Evolutionary conservation across 2,113 vertebrate genomes (phyloP), one percentile per base, ranked within the genome.

Genomic region (Gnathonemus longibarbis): DNA sequence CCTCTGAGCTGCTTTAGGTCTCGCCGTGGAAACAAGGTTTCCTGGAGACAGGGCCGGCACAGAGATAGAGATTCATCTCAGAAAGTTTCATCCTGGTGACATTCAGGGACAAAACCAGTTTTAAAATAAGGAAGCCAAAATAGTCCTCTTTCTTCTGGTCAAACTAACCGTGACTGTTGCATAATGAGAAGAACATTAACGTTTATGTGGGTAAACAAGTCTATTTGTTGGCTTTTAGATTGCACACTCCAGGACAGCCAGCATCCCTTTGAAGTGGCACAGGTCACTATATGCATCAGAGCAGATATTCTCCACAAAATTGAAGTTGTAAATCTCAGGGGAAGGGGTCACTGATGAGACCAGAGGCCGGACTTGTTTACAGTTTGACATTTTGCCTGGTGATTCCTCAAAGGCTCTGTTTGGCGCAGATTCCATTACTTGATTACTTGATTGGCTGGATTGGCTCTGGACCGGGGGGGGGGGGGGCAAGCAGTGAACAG

Each of bases 351-450:
- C 42, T 27, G 56, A 48, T 62, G 45, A 50, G 48, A 87, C 46
- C 66, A 84, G 80, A 87, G n/a, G 62, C 70, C 2, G 0, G 31
- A 77, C 70, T 77, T 13, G 5, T 77, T 77, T 39, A 77, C 70
- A 77, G 70, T 77, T 39, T 42, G 62, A 77, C 56, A 62, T 89
- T 58, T 89, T 88, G 74, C 88, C 87, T 88, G 46, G 87, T 87
- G 83, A 90, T 84, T 88, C 19, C 27, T 84, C 31, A 83, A 19
- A 35, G 62, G 49, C 46, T 89, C 45, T 42, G 6, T 10, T n/a
- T 24, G 8, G 24, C 2, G 24, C 39, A 66, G 31, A 90, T 77
- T 15, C 21, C 46, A 91, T 86, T 91, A 86, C 88, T 48, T 70
- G 84, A 90, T 87, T 84, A 86, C 87, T 58, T 62, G 13, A 84